A percentile compares a stretch with the other conserved stretches of the same genome.
phyloP scores from a whole-genome alignment of 37 sponge, comb jelly and placozoan genomes.

The Tethya wilhelma region DNA sequence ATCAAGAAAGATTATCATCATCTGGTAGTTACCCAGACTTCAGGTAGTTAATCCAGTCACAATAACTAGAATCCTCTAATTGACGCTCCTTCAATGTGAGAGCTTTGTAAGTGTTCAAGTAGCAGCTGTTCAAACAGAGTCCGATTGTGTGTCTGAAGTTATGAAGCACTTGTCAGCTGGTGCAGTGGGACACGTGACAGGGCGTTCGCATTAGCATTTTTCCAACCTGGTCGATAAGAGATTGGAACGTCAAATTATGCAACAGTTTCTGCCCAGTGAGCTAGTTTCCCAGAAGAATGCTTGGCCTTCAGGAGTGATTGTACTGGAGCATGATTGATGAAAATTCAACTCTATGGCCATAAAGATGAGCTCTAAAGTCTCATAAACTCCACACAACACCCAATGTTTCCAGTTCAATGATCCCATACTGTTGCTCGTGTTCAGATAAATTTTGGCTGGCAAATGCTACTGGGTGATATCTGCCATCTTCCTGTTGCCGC shows the following conservation, averaged over 20 bases:
- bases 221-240: slow-evolving; percentile 22
- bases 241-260: slow-evolving; percentile 29
- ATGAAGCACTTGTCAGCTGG: background rate
- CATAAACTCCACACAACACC: slow-evolving; percentile 48
- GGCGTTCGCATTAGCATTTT: slow-evolving; percentile 21
- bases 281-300: slow-evolving; percentile 20
- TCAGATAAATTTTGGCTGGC: slow-evolving; percentile 32
- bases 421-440: slow-evolving; percentile 48
- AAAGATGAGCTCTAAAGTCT: slow-evolving; percentile 48
- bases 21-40: slow-evolving; percentile 9
- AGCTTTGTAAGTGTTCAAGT: background rate
- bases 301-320: slow-evolving; percentile 13
- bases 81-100: background rate
- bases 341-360: slow-evolving; percentile 24
- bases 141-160: background rate
- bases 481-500: slow-evolving; percentile 38
- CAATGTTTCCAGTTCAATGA: slow-evolving; percentile 48
- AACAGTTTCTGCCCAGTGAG: slow-evolving; percentile 6
- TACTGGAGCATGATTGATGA: slow-evolving; percentile 46
- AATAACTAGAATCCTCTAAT: background rate
- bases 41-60: background rate
- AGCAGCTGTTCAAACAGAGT: background rate
- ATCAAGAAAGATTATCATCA: background rate
- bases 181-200: slow-evolving; percentile 9
- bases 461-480: slow-evolving; percentile 6